These are phyloP conservation scores for Mesembrinibis cayennensis DNA, from an alignment of 2,113 vertebrate genomes.

Conservation along the genomic window DNA sequence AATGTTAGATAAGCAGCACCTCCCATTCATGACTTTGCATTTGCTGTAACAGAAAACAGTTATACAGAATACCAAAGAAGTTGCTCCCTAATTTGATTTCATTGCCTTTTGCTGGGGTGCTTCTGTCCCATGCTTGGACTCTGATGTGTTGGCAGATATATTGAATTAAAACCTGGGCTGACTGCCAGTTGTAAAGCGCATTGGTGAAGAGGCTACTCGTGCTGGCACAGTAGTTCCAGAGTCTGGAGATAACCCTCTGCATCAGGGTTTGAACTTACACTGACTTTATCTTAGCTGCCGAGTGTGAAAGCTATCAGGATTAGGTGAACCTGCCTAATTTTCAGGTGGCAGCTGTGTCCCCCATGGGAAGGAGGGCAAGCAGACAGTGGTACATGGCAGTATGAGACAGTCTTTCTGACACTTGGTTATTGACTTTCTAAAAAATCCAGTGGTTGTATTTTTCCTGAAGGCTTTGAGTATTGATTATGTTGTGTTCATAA, in stretches of 20 bases:
- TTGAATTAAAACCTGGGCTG: not conserved
- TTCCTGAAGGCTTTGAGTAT: not conserved
- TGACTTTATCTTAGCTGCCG: not conserved
- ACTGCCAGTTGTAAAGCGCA: not conserved
- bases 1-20: not conserved
- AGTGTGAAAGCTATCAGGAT: not conserved
- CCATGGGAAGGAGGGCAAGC: rapidly evolving
- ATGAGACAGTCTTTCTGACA: not conserved
- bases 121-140: not conserved
- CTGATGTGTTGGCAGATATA: not conserved
- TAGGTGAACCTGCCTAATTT: not conserved
- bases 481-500: not conserved
- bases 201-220: not conserved
- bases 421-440: not conserved
- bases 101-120: not conserved
- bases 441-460: not conserved
- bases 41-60: not conserved
- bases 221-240: not conserved
- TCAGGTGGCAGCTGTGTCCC: not conserved
- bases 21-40: not conserved
- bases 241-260: not conserved
- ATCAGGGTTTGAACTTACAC: not conserved
- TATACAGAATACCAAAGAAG: not conserved
- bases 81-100: not conserved
- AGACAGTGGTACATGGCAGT: not conserved